These are phyloP conservation scores for Coremacera marginata DNA, from an alignment of 2,888 invertebrate genomes.

Conservation along the genomic window DNA sequence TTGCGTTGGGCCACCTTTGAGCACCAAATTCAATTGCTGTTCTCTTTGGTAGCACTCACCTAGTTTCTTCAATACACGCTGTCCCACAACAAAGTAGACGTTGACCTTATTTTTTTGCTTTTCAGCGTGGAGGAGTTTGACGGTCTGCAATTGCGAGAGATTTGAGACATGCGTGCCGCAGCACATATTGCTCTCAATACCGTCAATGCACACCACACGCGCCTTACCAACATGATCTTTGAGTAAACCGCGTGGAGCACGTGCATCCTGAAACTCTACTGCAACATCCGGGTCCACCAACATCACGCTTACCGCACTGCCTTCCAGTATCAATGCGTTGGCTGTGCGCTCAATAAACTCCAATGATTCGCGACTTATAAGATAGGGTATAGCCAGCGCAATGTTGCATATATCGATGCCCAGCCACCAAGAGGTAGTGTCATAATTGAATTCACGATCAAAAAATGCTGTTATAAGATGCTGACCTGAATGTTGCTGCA, in stretches of 20 bases:
- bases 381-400: constrained; percentile 74
- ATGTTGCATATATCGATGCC: constrained; percentile 81
- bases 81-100: constrained; percentile 80
- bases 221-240: constrained; percentile 83
- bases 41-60: constrained; percentile 77
- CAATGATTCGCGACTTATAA: constrained; percentile 72
- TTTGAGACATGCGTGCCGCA: constrained; percentile 90
- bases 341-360: constrained; percentile 74
- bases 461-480: constrained; percentile 86
- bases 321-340: constrained; percentile 78
- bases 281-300: constrained; percentile 76
- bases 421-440: constrained; percentile 87
- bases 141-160: constrained; percentile 76
- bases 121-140: constrained; percentile 78
- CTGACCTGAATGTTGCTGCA: constrained; percentile 92
- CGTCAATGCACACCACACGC: constrained; percentile 81
- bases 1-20: constrained; percentile 79
- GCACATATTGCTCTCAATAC: constrained; percentile 85
- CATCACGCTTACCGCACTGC: constrained; percentile 72
- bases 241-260: constrained; percentile 76
- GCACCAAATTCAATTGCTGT: constrained; percentile 74
- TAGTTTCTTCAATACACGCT: constrained; percentile 76
- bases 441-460: constrained; percentile 76
- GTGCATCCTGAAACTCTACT: constrained; percentile 65
- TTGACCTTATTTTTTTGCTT: constrained; percentile 79